Evolutionary conservation across 2,113 vertebrate genomes (phyloP).

Genomic region (Ctenomys sociabilis): DNA sequence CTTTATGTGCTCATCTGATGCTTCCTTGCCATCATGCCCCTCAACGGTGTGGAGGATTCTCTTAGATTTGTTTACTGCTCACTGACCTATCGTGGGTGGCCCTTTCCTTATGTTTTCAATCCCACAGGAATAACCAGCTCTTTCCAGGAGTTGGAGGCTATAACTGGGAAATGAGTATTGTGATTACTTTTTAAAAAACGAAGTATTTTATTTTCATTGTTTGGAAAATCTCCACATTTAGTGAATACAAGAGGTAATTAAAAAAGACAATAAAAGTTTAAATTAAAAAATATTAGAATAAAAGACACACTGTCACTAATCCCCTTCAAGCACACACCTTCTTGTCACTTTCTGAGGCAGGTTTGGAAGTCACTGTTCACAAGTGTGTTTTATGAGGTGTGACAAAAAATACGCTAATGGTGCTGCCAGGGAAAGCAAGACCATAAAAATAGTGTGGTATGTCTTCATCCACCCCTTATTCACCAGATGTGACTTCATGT

Average conservation of each 20-base stretch:
- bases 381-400: not conserved
- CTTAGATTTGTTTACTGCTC: not conserved
- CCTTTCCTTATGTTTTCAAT: not conserved
- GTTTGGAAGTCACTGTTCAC: not conserved
- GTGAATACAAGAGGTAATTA: not conserved
- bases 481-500: not conserved
- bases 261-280: not conserved
- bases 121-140: not conserved
- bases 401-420: not conserved
- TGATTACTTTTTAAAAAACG: not conserved
- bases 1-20: not conserved
- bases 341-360: not conserved
- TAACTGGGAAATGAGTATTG: not conserved
- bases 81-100: not conserved
- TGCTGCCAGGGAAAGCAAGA: not conserved
- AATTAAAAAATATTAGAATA: not conserved
- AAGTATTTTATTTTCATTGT: not conserved
- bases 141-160: not conserved
- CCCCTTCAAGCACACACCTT: not conserved
- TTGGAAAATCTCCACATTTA: not conserved
- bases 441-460: not conserved
- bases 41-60: not conserved
- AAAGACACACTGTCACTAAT: not conserved
- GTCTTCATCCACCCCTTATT: not conserved
- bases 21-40: not conserved